Evolutionary conservation across 2,113 vertebrate genomes (phyloP).

Genomic region (Oryzias woworae): DNA sequence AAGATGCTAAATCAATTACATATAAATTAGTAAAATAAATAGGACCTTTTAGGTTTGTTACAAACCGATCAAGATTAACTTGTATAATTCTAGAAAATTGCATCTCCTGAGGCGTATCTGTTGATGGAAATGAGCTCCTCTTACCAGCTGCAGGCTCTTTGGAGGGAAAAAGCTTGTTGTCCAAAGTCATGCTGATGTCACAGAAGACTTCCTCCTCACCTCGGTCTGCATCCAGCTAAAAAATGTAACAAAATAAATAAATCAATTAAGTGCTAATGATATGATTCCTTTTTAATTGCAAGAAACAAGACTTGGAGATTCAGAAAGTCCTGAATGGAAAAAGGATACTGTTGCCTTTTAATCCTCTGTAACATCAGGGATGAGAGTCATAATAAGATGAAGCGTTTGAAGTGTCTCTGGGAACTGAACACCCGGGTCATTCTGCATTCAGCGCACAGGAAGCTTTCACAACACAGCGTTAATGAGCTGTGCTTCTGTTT

Average conservation of each 20-base stretch:
- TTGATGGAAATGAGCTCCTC: constrained; percentile 19
- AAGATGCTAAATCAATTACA: neutral
- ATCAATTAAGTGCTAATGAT: neutral
- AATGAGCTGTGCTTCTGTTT: constrained; percentile 29
- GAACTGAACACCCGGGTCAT: constrained; percentile 11
- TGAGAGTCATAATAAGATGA: neutral
- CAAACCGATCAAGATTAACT: neutral
- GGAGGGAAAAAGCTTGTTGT: constrained; percentile 91
- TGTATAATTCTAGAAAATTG: neutral
- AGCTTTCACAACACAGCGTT: constrained; percentile 34
- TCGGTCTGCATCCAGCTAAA: constrained; percentile 91
- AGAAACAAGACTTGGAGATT: neutral
- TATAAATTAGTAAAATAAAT: neutral
- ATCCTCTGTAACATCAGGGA: constrained; percentile 24
- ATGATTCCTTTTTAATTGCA: neutral
- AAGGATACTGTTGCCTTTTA: neutral
- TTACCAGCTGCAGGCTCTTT: constrained; percentile 87
- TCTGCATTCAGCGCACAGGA: constrained; percentile 30
- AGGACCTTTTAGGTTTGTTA: neutral
- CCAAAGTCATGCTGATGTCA: constrained; percentile 91
- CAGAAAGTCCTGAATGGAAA: neutral
- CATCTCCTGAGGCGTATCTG: neutral
- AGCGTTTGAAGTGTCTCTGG: neutral
- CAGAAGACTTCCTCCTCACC: constrained; percentile 94
- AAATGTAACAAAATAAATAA: constrained; percentile 16